Base-by-base conservation (phyloP, 2,888 invertebrate species). In the Eumerus sabulonum region DNA sequence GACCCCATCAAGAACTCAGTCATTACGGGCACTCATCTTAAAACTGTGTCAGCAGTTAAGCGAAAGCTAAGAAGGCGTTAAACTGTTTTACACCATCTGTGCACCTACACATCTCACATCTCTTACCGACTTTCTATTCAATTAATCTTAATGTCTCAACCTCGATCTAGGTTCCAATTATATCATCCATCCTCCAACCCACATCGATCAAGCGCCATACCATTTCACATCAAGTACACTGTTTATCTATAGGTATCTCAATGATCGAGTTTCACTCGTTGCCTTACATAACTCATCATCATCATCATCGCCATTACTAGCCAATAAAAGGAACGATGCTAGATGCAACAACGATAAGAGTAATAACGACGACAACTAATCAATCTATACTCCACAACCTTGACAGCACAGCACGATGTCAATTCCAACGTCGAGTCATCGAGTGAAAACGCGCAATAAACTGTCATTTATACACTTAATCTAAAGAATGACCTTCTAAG, bases 401-500 rank as follows among this genome's bases (percentile, higher is more conserved):
- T 27, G 47, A 47, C 54, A 40, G 48, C 44, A n/a, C n/a, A 19
- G 36, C 9, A 44, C 54, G 48, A 17, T 48, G 16, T 9, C 38
- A 27, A 27, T 27, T 27, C 13, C 18, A 12, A 19, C 14, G 40
- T 17, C 40, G 48, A 62, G 42, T 62, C 70, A 56, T 71, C 40
- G 35, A 57, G 56, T 45, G 45, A 19, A 66, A 73, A 53, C 50
- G 62, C 60, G 67, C 74, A 74, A 54, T 74, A 74, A 36, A 67
- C 56, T 56, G 54, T 67, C 74, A 51, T 50, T 66, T 48, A 13
- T n/a, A 50, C 14, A 38, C 9, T 45, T 44, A 62, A 57, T 36
- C 50, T 57, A 44, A 44, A 62, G 64, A 74, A 73, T 74, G 60
- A 62, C 73, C 73, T 62, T 74, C 67, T 74, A 74, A 44, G 73